Evolutionary conservation across 2,113 vertebrate species (phyloP), one percentile per base, ranked within the genome.

Genomic region (Siniperca knerii): DNA sequence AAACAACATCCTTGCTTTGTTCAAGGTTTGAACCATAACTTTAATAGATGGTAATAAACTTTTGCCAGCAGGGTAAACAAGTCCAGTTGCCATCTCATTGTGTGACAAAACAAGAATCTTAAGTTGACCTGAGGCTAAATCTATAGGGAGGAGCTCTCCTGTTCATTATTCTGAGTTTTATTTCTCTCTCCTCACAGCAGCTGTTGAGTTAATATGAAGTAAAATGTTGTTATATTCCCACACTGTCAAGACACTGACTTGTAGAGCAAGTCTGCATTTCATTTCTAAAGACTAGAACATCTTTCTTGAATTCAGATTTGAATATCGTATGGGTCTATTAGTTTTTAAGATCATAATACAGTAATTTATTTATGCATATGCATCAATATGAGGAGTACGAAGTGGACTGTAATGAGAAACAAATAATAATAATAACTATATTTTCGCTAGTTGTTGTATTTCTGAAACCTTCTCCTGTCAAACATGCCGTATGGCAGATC

Each of bases 21-120:
- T 11, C 3, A 2, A 48, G 13, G 2, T 6, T 9, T 4, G 6
- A 75, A 9, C 2, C 20, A 42, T 20, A 4, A 46, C 21, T 6
- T 16, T 23, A 40, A n/a, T 2, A 52, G 2, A n/a, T 2, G 0
- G 16, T 29, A 23, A 40, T 21, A 20, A 20, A 48, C 1, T 0
- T 70, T 79, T 35, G 18, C 4, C 10, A 64, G 2, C 0, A 11
- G 8, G 33, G 10, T 33, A 58, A 66, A 67, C 16, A 70, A 29
- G 3, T 29, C 2, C n/a, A 42, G 2, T 2, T 44, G 6, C 0
- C 23, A 62, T 52, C 4, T 13, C 10, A 2, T 6, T 33, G 42
- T n/a, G 4, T 84, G 73, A 83, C 66, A 77, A 67, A 52, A 69
- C 12, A 55, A 75, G 25, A 15, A 13, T 21, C 1, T 40, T 4